Evolutionary conservation across 2,113 vertebrate genomes (phyloP), one percentile per base, ranked within the genome.

Genomic region (Rhinoderma darwinii): DNA sequence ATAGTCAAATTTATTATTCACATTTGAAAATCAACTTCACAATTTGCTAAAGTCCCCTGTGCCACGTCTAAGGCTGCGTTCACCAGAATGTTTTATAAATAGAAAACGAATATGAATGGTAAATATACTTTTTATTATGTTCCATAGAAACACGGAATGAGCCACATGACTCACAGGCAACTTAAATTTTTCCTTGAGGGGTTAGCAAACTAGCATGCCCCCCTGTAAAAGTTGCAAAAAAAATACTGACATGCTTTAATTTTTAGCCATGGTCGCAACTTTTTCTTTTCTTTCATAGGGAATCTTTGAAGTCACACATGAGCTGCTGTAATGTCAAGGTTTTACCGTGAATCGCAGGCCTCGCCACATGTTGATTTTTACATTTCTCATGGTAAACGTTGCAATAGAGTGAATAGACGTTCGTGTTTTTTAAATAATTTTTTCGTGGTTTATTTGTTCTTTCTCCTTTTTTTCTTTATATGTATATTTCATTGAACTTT

Each of bases 1-100:
- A 47, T 85, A 32, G 32, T 15, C 25, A 84, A 35, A 72, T 56
- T n/a, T 90, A 59, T 22, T 47, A 61, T 63, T 89, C 68, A 77
- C 47, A 89, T 90, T 90, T 90, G 56, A 14, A 50, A 1, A 51
- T 20, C n/a, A 75, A 22, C 0, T 0, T 32, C 3, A 47, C 82
- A 76, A 89, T 70, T 75, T 44, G 0, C 37, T 63, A 30, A 56
- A 0, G 76, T 82, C 50, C 75, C 78, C 17, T 43, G 51, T 78
- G 72, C 82, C 59, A 9, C 75, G 79, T 87, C 70, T 86, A 30
- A 68, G 20, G 56, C 80, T 2, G 0, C 1, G 68, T 83, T 72
- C 78, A 56, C 15, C 50, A 22, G 15, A 51, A 30, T 32, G 30
- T 54, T 54, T 30, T 78, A 32, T 72, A 72, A 72, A 72, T 72